Evolutionary conservation across 1,140 invertebrate genomes (phyloP), one percentile per base, ranked within the genome.

Genomic region (Megalonaias nervosa): DNA sequence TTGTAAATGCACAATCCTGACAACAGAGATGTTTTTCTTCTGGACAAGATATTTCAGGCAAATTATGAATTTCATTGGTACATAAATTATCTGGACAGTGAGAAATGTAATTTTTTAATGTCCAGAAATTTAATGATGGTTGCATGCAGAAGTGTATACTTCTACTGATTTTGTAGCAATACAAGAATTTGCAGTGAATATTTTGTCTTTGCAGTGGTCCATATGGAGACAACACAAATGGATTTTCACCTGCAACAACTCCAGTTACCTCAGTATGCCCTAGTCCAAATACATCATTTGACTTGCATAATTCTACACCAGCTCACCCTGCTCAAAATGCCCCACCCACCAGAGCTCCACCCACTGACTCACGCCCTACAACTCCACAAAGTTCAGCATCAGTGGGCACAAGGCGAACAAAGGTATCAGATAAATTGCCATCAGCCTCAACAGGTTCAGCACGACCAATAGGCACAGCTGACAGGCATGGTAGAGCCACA

Each of bases 141-240:
- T 48, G 38, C 38, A 48, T 48, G 38, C 38, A 48, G 0, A 48
- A 48, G 11, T 48, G 38, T 48, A 6, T 48, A 48, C 38, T 9
- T 48, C 9, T 48, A 48, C 9, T 48, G 38, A 48, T 5, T 48
- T 48, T 48, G 6, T 11, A 48, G 6, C 6, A 48, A 31, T 31
- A 21, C 21, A 66, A 31, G 31, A 31, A 21, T 66, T n/a, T 66
- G 9, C 31, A 66, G 12, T 26, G 19, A 48, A 14, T 59, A 6
- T 58, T 71, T 48, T 26, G n/a, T 15, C 15, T 19, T 60, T 71
- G 38, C 68, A 77, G 75, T 77, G 75, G 75, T 0, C 75, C 75
- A 17, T 48, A 71, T 17, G 68, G 67, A 23, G 75, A 77, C 58
- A 61, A 71, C 21, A 17, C 67, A 2, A 75, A 66, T 75, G 58